Evolutionary conservation across 2,113 vertebrate genomes (phyloP).

Genomic region (Sakesphorus luctuosus): DNA sequence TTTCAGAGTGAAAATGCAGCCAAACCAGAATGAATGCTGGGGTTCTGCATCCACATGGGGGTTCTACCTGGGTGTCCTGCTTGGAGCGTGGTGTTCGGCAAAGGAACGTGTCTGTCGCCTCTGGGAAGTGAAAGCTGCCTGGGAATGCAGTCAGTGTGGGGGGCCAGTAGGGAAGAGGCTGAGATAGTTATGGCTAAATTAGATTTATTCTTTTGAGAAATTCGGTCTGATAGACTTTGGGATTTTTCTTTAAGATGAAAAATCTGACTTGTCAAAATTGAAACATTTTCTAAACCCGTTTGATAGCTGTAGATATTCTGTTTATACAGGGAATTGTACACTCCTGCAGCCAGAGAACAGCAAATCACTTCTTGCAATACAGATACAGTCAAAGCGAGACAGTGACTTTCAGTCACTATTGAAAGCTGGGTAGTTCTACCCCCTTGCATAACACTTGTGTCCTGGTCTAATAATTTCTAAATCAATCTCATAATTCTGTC

Average conservation of each 20-base stretch:
- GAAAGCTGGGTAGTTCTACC: not conserved
- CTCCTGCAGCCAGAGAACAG: not conserved
- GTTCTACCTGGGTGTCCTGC: not conserved
- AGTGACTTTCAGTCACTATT: not conserved
- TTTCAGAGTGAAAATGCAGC: not conserved
- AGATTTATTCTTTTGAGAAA: not conserved
- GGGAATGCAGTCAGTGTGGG: not conserved
- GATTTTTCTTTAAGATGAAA: not conserved
- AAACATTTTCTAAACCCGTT: not conserved
- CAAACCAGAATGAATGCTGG: not conserved
- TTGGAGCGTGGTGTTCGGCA: not conserved
- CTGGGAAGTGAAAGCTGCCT: not conserved
- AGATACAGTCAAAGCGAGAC: not conserved
- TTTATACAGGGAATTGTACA: not conserved
- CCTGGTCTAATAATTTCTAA: not conserved
- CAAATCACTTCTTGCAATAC: not conserved
- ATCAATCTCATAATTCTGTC: not conserved
- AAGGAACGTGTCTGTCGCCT: accelerated
- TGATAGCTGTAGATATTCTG: not conserved
- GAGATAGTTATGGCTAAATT: not conserved
- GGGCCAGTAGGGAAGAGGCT: not conserved
- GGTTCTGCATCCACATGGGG: not conserved
- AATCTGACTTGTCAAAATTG: not conserved
- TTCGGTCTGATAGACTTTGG: not conserved
- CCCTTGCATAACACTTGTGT: not conserved